Base-by-base conservation (phyloP, 2,888 invertebrate species). In the Desoria tigrina region DNA sequence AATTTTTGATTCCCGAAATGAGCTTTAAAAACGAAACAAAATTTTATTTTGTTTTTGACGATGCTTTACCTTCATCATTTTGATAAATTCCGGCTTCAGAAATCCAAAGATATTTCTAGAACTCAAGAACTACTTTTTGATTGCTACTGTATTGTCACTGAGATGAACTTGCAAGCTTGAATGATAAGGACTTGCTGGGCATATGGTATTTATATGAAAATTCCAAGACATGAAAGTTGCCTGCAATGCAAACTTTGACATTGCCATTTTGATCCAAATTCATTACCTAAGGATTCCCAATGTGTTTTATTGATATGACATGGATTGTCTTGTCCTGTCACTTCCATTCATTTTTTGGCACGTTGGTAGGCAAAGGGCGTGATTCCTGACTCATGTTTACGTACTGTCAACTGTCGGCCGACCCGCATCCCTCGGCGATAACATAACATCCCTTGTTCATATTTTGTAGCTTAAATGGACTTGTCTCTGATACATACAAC, bases 41-140 rank as follows among this genome's bases (percentile, higher is more conserved):
- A 16, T 45, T 18, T 18, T 16, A 45, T 11, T 18, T 6, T 45
- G 4, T 18, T 45, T 16, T 18, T 45, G 4, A 45, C 6, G 4
- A 45, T n/a, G 16, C 21, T 45, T 16, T 21, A 51, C 51, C 26
- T 51, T 51, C 24, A 51, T 51, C 51, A 51, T 51, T 23, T 23
- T 51, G 26, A 45, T 45, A 18, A 21, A 21, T 9, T 45, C 16
- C 45, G 51, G 21, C 6, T 4, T 26, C 24, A 16, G 51, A 51
- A 24, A 24, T 24, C 21, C 16, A 24, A 51, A 9, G 14, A 51
- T 49, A 18, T 49, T 49, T 7, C 50, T 49, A 18, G n/a, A 49
- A 39, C 39, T 39, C 39, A 11, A 11, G 9, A 39, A 39, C n/a
- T n/a, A n/a, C n/a, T n/a, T n/a, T 9, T 16, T 39, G 39, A 9